Evolutionary conservation across 2,888 invertebrate species (phyloP).

Genomic region (Latheticus oryzae): DNA sequence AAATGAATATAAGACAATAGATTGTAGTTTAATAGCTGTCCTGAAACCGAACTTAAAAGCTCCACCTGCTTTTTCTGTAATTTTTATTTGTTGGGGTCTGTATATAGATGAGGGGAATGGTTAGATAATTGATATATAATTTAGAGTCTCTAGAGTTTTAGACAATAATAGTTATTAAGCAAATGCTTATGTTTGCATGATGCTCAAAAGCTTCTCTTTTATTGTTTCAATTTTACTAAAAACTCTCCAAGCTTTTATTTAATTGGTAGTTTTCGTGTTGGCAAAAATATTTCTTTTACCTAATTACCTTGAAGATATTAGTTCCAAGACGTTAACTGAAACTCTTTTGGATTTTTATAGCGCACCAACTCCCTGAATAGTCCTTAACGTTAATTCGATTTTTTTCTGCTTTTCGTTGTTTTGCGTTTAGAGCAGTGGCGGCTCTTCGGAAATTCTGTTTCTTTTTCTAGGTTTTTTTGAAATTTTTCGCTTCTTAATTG

Average conservation of each 20-base stretch:
- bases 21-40: constrained; percentile 40
- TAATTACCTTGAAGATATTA: constrained; percentile 61
- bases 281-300: too few relatives aligned
- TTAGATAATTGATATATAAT: constrained; percentile 61
- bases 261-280: constrained; percentile 42
- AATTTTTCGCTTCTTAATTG: too few relatives aligned
- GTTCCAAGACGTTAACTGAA: constrained; percentile 62
- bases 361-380: constrained; percentile 57
- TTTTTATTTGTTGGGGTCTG: constrained; percentile 41
- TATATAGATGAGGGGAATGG: constrained; percentile 35
- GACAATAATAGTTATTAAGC: constrained; percentile 59
- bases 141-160: constrained; percentile 57
- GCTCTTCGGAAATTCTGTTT: too few relatives aligned
- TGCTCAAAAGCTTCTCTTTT: constrained; percentile 40
- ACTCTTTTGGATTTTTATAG: constrained; percentile 55
- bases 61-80: constrained; percentile 43
- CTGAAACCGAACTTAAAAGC: constrained; percentile 23
- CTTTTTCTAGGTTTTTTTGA: too few relatives aligned
- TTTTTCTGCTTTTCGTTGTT: too few relatives aligned
- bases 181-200: constrained; percentile 59
- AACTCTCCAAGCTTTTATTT: constrained; percentile 40
- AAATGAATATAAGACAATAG: constrained; percentile 30
- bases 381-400: constrained; percentile 59
- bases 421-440: too few relatives aligned
- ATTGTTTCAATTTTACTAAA: constrained; percentile 41